These are phyloP conservation scores for Penelope pileata DNA, from an alignment of 2,113 vertebrate genomes.

Conservation along the genomic window DNA sequence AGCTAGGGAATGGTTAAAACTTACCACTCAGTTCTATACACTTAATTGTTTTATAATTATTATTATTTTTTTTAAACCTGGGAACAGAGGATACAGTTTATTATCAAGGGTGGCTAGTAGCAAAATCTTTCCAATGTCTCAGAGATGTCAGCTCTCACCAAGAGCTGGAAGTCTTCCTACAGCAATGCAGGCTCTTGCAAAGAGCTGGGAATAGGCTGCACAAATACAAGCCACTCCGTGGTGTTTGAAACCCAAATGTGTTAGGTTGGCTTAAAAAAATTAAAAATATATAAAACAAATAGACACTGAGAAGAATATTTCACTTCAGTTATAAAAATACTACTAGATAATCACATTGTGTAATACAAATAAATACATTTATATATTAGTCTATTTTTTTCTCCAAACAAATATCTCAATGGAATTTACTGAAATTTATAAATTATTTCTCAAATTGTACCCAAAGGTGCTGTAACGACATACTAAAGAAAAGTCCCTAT, in stretches of 20 bases:
- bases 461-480: background rate
- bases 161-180: background rate
- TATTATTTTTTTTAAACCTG: background rate
- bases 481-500: background rate
- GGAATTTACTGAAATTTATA: background rate
- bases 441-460: background rate
- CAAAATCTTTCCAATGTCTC: background rate
- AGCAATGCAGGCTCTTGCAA: accelerated
- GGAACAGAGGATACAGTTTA: too few species aligned
- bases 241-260: background rate
- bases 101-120: background rate
- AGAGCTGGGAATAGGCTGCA: background rate
- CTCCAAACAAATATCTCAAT: background rate
- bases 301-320: background rate
- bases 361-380: background rate
- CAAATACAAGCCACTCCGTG: background rate
- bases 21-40: background rate
- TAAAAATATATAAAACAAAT: too few species aligned
- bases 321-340: background rate
- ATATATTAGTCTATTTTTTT: background rate
- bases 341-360: background rate
- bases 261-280: background rate
- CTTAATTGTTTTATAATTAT: background rate
- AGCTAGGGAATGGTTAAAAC: background rate
- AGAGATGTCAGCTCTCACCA: background rate